Conservation (phyloP, 1,140 invertebrate species). For the Drosophila pectinifera region DNA sequence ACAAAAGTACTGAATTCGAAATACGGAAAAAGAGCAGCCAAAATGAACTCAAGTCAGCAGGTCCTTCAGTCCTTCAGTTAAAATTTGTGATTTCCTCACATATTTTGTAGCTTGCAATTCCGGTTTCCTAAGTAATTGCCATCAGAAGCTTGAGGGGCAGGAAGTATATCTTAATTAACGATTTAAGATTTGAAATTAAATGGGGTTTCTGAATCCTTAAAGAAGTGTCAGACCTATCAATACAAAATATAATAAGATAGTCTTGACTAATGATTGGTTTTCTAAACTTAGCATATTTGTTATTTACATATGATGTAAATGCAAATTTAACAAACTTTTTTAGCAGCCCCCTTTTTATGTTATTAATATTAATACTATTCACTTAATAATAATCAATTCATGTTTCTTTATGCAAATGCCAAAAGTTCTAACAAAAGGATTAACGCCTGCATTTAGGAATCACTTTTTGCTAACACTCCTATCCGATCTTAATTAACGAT, state of each 20-base stretch:
- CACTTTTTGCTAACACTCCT: slow-evolving; percentile 13
- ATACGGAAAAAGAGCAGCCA: slow-evolving; percentile 2
- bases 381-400: neutral
- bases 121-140: slow-evolving; percentile 29
- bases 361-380: neutral
- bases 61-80: slow-evolving; percentile 27
- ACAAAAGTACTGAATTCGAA: slow-evolving; percentile 17
- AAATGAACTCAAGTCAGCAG: neutral
- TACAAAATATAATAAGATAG: neutral
- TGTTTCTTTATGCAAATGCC: no score
- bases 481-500: slow-evolving; percentile 17
- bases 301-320: neutral
- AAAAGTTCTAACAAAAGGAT: no score
- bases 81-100: slow-evolving; percentile 38
- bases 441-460: slow-evolving; percentile 14
- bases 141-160: neutral
- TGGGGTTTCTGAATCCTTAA: neutral
- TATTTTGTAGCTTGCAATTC: slow-evolving; percentile 31
- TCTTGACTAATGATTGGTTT: neutral
- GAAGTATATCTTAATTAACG: neutral
- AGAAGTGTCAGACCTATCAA: no score
- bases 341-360: neutral
- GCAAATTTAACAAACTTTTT: neutral
- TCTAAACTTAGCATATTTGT: no score
- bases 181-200: neutral